Conservation (phyloP, 2,797 vertebrate species). For the Tinamus major region DNA sequence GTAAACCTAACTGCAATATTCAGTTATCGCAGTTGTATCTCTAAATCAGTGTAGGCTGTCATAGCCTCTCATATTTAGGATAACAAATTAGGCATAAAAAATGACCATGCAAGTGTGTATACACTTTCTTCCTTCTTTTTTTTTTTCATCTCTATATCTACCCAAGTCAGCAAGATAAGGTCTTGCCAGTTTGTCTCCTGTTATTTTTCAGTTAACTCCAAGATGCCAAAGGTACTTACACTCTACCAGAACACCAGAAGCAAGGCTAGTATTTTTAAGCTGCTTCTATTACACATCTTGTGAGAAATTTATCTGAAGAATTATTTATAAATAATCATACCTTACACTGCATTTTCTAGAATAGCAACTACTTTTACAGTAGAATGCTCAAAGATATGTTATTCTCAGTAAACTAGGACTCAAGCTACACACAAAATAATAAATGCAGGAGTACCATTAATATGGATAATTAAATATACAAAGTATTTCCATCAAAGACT, state of each 20-base stretch:
- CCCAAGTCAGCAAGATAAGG: not conserved
- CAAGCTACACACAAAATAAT: not conserved
- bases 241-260: not conserved
- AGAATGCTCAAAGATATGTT: not conserved
- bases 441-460: conserved; percentile 8
- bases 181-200: not conserved
- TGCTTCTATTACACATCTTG: not conserved
- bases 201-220: not conserved
- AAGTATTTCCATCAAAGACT: not conserved
- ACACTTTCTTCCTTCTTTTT: not conserved
- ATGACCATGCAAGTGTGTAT: not conserved
- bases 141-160: not conserved
- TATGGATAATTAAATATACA: not conserved
- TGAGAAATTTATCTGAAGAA: not conserved
- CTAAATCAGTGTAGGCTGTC: not conserved
- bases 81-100: not conserved
- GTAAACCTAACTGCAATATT: accelerated
- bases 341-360: not conserved
- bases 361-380: not conserved
- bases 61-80: not conserved
- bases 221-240: not conserved
- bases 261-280: not conserved
- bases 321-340: not conserved
- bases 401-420: not conserved
- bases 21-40: not conserved